phyloP scores from a whole-genome alignment of 2,888 invertebrate species.

The Troilus luridus region DNA sequence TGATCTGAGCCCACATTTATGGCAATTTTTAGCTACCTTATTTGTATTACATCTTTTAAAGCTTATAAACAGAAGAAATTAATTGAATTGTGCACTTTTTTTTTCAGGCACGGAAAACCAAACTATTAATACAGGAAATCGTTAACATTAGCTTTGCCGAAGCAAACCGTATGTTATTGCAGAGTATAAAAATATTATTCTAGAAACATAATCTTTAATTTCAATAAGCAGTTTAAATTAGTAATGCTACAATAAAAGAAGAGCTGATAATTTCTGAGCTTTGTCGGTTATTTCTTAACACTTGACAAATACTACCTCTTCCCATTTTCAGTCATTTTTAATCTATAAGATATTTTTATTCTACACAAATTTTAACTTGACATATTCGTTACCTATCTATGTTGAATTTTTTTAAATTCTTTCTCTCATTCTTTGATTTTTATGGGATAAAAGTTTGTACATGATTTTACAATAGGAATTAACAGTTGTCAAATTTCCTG shows the following conservation, averaged over 20 bases:
- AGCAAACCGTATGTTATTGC: neutral
- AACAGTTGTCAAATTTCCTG: too few species aligned
- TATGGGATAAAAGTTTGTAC: too few species aligned
- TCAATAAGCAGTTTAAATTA: neutral
- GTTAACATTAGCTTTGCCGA: neutral
- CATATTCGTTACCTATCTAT: too few species aligned
- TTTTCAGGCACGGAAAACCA: slow-evolving; percentile 47
- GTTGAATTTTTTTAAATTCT: too few species aligned
- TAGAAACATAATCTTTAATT: neutral
- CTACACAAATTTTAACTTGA: too few species aligned
- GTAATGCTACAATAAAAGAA: neutral
- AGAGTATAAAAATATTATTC: neutral
- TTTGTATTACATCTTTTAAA: too few species aligned
- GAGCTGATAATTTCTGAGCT: neutral
- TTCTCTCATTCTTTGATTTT: too few species aligned
- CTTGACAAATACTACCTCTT: too few species aligned
- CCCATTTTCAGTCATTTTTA: too few species aligned
- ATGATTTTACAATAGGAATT: too few species aligned
- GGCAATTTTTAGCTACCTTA: neutral
- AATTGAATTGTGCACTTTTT: neutral
- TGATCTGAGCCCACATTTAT: neutral
- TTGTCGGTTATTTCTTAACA: too few species aligned
- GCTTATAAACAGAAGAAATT: neutral
- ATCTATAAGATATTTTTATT: too few species aligned
- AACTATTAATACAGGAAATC: slow-evolving; percentile 23